Evolutionary conservation across 1,140 invertebrate species (phyloP).

Genomic region (Ips typographus): DNA sequence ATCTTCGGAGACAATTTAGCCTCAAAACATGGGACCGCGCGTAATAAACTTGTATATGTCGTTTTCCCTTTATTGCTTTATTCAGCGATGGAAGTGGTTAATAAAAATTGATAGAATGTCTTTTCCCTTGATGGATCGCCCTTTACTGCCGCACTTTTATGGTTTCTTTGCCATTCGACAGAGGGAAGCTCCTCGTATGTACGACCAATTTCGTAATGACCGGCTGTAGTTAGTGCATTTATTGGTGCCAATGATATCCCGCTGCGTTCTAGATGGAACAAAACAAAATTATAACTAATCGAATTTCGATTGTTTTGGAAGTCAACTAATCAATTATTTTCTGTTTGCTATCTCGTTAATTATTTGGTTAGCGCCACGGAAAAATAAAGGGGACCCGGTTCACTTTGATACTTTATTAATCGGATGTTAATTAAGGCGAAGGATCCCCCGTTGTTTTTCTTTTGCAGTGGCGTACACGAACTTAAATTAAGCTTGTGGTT

Average conservation of each 20-base stretch:
- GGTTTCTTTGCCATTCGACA: too few relatives aligned
- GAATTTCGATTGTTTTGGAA: constrained; percentile 13
- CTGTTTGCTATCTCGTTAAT: constrained; percentile 22
- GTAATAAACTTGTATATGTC: constrained; percentile 4
- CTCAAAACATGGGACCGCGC: neutral
- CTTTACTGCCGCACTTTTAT: neutral
- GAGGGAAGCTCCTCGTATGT: too few relatives aligned
- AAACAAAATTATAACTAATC: constrained; percentile 19
- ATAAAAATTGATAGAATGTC: constrained; percentile 4
- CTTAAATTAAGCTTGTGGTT: too few relatives aligned
- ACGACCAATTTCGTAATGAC: too few relatives aligned
- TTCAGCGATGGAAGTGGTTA: constrained; percentile 4
- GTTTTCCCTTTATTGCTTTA: constrained; percentile 2
- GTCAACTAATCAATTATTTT: constrained; percentile 12
- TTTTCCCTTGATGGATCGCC: neutral
- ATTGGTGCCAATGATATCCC: neutral
- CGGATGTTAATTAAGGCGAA: constrained; percentile 22
- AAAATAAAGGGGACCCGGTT: constrained; percentile 8
- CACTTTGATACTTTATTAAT: constrained; percentile 27
- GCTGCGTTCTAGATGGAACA: neutral
- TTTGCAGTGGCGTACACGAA: neutral
- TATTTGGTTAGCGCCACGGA: constrained; percentile 20
- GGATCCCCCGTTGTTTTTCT: neutral
- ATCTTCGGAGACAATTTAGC: constrained; percentile 3
- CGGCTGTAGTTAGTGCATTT: too few relatives aligned